Evolutionary conservation across 2,888 invertebrate species (phyloP).

Genomic region (Caprella mutica): DNA sequence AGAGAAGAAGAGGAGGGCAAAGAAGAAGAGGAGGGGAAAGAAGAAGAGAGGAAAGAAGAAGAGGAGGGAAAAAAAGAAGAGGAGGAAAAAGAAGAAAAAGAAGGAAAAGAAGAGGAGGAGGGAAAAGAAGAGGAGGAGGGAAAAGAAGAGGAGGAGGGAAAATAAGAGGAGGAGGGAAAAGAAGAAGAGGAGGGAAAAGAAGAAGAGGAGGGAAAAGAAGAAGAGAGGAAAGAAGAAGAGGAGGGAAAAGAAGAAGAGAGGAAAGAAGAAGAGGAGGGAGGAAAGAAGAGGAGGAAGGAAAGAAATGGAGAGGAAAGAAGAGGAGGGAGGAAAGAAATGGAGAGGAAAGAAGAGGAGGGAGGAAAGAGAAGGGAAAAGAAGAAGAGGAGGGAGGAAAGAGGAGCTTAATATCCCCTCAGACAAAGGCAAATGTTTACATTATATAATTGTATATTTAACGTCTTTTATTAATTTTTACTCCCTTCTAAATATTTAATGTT

Average conservation of each 20-base stretch:
- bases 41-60: background rate
- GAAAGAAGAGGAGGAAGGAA: background rate
- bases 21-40: background rate
- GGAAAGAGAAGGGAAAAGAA: background rate
- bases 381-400: conserved; percentile 3
- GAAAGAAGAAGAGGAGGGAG: background rate
- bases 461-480: no score
- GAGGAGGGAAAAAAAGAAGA: no score
- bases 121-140: background rate
- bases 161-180: background rate
- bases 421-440: no score
- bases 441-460: no score
- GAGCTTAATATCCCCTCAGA: no score
- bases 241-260: background rate
- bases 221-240: background rate
- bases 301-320: no score
- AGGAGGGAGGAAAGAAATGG: background rate
- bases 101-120: background rate
- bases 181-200: no score
- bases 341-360: background rate
- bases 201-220: background rate
- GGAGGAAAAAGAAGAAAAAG: background rate
- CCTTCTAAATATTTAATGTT: no score
- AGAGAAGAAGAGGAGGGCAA: background rate
- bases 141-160: background rate